Conservation (phyloP, 1,140 invertebrate genomes). For the Cherax destructor region DNA sequence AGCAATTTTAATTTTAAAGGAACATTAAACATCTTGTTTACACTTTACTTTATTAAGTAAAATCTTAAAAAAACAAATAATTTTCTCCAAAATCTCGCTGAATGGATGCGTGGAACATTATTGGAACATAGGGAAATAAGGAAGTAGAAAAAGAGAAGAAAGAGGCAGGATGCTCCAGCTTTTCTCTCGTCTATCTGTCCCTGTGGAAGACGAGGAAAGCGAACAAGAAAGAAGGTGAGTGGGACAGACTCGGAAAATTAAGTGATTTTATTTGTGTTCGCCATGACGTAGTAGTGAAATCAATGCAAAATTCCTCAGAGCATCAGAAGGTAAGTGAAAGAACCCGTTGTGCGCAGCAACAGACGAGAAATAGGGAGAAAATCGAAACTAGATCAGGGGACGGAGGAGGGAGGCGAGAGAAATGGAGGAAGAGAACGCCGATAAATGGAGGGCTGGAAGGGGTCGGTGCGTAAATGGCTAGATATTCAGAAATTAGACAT, state of each 20-base stretch:
- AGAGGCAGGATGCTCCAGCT: conserved; percentile 48
- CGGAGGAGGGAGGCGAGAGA: conserved; percentile 57
- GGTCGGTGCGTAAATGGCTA: conserved; percentile 49
- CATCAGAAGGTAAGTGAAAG: conserved; percentile 53
- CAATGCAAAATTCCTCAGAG: conserved; percentile 44
- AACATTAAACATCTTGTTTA: background rate
- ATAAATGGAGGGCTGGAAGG: conserved; percentile 60
- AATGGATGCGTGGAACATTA: conserved; percentile 20
- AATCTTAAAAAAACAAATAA: background rate
- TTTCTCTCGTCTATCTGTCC: conserved; percentile 70
- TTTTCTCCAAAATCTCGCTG: background rate
- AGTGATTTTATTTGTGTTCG: conserved; percentile 56
- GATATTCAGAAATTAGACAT: conserved; percentile 8
- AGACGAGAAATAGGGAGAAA: conserved; percentile 31
- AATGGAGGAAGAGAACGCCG: conserved; percentile 63
- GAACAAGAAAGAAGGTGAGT: conserved; percentile 68
- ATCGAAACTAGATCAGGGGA: conserved; percentile 48
- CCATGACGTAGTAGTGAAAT: conserved; percentile 34
- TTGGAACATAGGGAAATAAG: conserved; percentile 61
- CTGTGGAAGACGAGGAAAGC: conserved; percentile 66
- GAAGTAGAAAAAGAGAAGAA: conserved; percentile 67
- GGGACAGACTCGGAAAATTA: conserved; percentile 56
- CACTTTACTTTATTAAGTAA: background rate
- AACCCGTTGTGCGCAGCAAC: conserved; percentile 12
- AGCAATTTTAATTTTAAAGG: background rate